These are phyloP conservation scores for Monoplex corrugatus DNA, from an alignment of 2,888 invertebrate genomes.

Conservation along the genomic window DNA sequence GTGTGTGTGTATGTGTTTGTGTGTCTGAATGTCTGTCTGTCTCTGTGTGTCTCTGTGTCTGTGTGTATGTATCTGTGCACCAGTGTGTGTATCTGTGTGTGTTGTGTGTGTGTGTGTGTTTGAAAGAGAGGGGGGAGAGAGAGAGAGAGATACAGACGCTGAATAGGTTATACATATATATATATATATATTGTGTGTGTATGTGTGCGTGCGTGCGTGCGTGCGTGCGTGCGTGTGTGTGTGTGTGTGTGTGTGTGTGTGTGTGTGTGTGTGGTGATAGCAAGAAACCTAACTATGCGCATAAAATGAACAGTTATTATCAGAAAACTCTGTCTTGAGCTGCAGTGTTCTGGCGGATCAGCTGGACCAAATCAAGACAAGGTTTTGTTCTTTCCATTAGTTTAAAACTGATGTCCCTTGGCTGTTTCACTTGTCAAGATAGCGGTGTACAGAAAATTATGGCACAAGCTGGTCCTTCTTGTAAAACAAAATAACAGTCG, in stretches of 20 bases:
- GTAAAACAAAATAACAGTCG: no score
- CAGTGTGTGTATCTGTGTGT: neutral
- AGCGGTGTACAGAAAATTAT: no score
- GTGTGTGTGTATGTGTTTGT: constrained; percentile 7
- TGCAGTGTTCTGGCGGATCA: no score
- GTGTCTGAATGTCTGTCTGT: neutral
- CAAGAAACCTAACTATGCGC: no score
- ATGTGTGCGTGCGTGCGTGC: neutral
- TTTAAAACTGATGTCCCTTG: no score
- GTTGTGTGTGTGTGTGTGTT: constrained; percentile 6
- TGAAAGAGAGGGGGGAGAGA: neutral
- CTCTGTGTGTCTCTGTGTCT: neutral
- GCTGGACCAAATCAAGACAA: no score
- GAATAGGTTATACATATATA: neutral
- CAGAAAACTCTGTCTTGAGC: no score
- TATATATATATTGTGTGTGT: neutral
- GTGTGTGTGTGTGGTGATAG: constrained; percentile 22
- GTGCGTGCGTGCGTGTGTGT: neutral
- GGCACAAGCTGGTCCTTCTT: no score
- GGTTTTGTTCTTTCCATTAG: no score
- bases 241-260: neutral
- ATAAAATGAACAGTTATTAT: no score
- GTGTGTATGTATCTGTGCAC: neutral
- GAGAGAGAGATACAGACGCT: neutral
- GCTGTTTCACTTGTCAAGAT: no score